These are phyloP conservation scores for Malurus elegans DNA, from an alignment of 2,113 vertebrate genomes.

Conservation along the genomic window DNA sequence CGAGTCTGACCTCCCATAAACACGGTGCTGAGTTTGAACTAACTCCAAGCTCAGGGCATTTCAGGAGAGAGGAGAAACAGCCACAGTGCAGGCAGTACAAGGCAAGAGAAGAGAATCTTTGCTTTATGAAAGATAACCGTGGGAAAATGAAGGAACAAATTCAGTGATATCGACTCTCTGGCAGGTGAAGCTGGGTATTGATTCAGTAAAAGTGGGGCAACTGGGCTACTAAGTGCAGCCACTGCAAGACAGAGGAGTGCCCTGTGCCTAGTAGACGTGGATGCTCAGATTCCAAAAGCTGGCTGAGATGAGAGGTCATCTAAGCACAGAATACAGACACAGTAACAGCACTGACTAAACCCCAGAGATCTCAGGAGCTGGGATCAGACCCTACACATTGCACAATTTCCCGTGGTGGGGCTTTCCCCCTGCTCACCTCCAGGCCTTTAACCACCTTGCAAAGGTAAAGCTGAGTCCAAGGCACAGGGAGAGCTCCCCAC, in stretches of 20 bases:
- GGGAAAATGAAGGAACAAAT: neutral
- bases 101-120: neutral
- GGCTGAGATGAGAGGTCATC: neutral
- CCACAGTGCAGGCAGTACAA: neutral
- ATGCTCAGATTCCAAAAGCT: neutral
- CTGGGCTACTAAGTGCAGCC: neutral
- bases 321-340: neutral
- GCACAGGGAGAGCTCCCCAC: neutral
- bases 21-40: neutral
- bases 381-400: neutral
- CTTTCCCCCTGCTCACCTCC: neutral
- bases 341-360: neutral
- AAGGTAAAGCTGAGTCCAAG: neutral
- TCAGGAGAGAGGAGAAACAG: neutral
- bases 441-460: neutral
- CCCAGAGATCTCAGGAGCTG: neutral
- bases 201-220: neutral
- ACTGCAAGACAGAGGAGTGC: neutral
- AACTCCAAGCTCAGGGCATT: neutral
- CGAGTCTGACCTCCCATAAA: neutral
- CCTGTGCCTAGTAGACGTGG: neutral
- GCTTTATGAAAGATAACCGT: neutral
- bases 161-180: neutral
- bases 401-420: fast-evolving
- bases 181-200: neutral